phyloP scores from a whole-genome alignment of 2,113 vertebrate genomes.

The Ptilorrhoa leucosticta region DNA sequence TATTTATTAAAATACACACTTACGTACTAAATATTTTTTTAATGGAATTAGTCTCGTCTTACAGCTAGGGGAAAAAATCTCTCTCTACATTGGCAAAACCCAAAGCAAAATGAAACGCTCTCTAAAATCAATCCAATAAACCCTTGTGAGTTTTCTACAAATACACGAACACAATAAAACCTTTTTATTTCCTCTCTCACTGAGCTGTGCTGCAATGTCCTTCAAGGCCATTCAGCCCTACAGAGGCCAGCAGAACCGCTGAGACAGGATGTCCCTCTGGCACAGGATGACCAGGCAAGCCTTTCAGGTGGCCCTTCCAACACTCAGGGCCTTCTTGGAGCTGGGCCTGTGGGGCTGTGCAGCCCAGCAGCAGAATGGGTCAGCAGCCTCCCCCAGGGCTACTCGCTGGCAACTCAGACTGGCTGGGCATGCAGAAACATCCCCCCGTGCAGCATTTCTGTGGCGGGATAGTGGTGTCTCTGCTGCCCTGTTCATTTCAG shows the following conservation, averaged over 20 bases:
- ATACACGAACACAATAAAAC: background rate
- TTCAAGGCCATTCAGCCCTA: background rate
- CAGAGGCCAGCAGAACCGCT: background rate
- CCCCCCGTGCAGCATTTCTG: background rate
- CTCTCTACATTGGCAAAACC: background rate
- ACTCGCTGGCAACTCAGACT: background rate
- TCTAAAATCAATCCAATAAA: background rate
- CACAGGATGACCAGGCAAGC: background rate
- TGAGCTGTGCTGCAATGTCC: background rate
- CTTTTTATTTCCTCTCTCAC: background rate
- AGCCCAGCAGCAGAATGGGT: background rate
- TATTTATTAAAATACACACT: background rate
- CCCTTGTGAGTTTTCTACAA: background rate
- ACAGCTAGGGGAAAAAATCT: background rate
- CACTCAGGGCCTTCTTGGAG: background rate
- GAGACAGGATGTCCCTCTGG: background rate
- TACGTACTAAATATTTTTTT: background rate
- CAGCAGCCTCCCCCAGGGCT: background rate
- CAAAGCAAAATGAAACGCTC: rapidly evolving
- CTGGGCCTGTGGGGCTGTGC: background rate
- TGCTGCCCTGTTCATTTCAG: background rate
- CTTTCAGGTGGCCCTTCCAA: background rate
- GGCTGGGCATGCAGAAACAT: background rate
- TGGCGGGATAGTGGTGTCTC: background rate
- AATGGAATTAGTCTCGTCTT: background rate